Percentiles rank a stretch among this genome's conserved stretches.
phyloP scores from a whole-genome alignment of 2,797 vertebrate species.

The Pterois miles region DNA sequence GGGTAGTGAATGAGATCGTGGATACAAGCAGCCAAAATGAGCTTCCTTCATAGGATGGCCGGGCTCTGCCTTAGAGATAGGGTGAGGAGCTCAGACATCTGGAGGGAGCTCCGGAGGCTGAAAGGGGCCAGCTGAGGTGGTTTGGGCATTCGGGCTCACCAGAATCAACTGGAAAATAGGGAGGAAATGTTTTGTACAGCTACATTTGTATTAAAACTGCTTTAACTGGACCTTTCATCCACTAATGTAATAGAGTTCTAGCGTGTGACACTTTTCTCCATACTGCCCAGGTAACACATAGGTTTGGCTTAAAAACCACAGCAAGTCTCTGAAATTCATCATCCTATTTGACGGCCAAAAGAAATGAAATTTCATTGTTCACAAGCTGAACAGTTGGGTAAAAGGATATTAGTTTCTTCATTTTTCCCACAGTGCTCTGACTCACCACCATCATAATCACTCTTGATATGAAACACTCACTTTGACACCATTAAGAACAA shows the following conservation, averaged over 20 bases:
- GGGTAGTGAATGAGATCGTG: too few species aligned
- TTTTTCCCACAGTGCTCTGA: not conserved
- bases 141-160: too few species aligned
- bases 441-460: constrained; percentile 1
- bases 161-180: not conserved
- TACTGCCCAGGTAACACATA: not conserved
- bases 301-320: not conserved
- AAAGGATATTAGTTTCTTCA: not conserved
- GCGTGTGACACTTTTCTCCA: not conserved
- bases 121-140: too few species aligned
- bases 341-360: not conserved
- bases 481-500: constrained; percentile 5
- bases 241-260: not conserved
- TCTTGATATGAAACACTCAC: not conserved
- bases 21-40: too few species aligned
- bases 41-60: too few species aligned
- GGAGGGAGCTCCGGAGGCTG: too few species aligned
- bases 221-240: constrained; percentile 1
- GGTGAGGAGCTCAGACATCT: too few species aligned
- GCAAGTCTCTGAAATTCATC: not conserved
- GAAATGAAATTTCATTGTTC: constrained; percentile 2
- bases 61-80: too few species aligned
- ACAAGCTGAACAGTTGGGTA: not conserved
- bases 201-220: not conserved
- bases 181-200: not conserved